Evolutionary conservation across 2,113 vertebrate genomes (phyloP).

Genomic region (Vombatus ursinus): DNA sequence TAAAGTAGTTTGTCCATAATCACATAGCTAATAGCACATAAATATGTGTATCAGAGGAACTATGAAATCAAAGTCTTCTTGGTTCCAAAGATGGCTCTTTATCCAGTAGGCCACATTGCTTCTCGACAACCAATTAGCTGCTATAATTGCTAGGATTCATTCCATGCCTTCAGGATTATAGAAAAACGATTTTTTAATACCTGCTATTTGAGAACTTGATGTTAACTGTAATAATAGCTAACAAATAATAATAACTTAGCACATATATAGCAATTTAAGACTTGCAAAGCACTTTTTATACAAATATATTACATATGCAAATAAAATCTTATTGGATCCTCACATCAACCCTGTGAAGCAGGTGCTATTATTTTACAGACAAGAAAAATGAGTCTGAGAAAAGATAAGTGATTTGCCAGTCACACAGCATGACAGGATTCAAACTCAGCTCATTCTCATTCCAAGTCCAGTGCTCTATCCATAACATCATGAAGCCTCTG

Average conservation of each 20-base stretch:
- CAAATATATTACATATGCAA: neutral
- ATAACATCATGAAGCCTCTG: neutral
- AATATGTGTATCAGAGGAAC: neutral
- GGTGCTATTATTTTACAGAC: neutral
- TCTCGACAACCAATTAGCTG: conserved; percentile 26
- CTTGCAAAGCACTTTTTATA: neutral
- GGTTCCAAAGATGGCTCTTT: neutral
- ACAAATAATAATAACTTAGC: neutral
- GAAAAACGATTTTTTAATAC: neutral
- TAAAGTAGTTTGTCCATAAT: neutral
- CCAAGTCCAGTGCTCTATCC: neutral
- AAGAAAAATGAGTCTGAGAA: neutral
- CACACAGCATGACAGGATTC: neutral
- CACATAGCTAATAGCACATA: neutral
- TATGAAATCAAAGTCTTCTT: neutral
- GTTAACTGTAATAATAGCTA: neutral
- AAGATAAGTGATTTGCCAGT: neutral
- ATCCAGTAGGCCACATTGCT: neutral
- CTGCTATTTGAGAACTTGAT: conserved; percentile 25
- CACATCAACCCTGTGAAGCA: neutral
- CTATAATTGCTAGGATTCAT: conserved; percentile 40
- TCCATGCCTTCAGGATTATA: conserved; percentile 9
- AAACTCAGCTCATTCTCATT: neutral
- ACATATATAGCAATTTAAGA: neutral
- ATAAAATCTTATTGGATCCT: neutral